Evolutionary conservation across 2,888 invertebrate species (phyloP).

Genomic region (Masnerella sp.): DNA sequence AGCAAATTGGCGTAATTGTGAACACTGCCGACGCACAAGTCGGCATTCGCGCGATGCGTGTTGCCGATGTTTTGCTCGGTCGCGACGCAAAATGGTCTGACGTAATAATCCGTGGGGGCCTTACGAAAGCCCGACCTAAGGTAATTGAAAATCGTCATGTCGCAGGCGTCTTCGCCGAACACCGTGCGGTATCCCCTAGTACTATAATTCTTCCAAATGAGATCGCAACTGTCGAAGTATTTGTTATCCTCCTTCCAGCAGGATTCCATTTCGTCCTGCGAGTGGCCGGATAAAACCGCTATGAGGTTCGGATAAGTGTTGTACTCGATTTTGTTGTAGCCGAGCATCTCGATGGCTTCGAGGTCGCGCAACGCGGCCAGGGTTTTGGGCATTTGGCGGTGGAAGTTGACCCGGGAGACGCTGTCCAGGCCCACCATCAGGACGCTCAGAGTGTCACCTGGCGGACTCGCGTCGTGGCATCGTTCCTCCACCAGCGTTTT

Average conservation of each 20-base stretch:
- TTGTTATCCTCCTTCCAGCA: conserved; percentile 82
- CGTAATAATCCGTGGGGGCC: conserved; percentile 92
- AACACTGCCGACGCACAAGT: conserved; percentile 84
- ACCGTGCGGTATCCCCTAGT: conserved; percentile 86
- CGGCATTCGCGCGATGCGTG: conserved; percentile 82
- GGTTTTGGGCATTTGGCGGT: conserved; percentile 89
- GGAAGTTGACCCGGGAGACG: conserved; percentile 90
- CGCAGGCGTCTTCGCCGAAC: conserved; percentile 90
- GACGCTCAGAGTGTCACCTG: conserved; percentile 82
- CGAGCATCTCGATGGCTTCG: conserved; percentile 87
- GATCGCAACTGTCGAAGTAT: conserved; percentile 88
- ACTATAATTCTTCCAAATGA: conserved; percentile 90
- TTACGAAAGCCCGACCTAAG: conserved; percentile 85
- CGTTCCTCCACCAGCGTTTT: conserved; percentile 71
- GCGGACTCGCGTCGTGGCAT: conserved; percentile 64
- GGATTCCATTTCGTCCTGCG: conserved; percentile 82
- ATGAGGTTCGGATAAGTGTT: conserved; percentile 95
- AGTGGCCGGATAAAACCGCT: conserved; percentile 87
- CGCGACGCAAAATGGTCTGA: conserved; percentile 85
- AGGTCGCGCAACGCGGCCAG: conserved; percentile 81
- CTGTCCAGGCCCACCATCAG: conserved; percentile 91
- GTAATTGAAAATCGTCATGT: conserved; percentile 89
- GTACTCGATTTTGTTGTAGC: conserved; percentile 96
- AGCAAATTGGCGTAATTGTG: conserved; percentile 85
- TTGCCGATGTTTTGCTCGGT: conserved; percentile 84